Conservation (phyloP, 2,113 vertebrate genomes). For the Poeciliopsis retropinna region DNA sequence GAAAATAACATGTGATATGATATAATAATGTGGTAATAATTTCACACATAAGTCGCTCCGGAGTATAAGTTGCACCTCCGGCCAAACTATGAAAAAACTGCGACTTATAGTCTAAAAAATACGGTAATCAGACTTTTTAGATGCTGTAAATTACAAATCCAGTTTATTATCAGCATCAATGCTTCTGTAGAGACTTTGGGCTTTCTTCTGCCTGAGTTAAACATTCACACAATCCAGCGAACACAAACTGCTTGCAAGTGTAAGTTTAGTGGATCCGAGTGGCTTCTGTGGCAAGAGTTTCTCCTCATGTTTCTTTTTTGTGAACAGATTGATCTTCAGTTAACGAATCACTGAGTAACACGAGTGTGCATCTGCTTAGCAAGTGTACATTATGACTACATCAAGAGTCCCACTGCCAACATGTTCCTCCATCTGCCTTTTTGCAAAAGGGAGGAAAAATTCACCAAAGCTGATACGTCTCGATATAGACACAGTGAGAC, state of each 20-base stretch:
- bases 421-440: conserved; percentile 45
- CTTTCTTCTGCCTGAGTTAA: conserved; percentile 26
- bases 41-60: too few relatives aligned
- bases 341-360: conserved; percentile 28
- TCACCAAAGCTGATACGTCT: background rate
- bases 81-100: too few relatives aligned
- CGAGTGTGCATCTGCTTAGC: conserved; percentile 25
- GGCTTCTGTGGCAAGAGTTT: conserved; percentile 7
- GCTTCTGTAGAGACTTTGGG: conserved; percentile 18
- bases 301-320: conserved; percentile 8
- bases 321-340: conserved; percentile 50
- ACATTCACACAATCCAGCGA: background rate
- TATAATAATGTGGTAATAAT: too few relatives aligned
- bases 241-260: conserved; percentile 22
- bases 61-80: too few relatives aligned
- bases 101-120: too few relatives aligned
- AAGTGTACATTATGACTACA: conserved; percentile 26
- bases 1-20: too few relatives aligned
- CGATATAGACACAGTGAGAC: background rate
- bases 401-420: conserved; percentile 26
- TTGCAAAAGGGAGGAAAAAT: background rate
- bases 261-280: conserved; percentile 11
- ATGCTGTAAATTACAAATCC: too few relatives aligned
- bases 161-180: background rate
- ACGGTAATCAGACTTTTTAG: too few relatives aligned